phyloP scores from a whole-genome alignment of 2,113 vertebrate genomes.

The Brachyistius frenatus region DNA sequence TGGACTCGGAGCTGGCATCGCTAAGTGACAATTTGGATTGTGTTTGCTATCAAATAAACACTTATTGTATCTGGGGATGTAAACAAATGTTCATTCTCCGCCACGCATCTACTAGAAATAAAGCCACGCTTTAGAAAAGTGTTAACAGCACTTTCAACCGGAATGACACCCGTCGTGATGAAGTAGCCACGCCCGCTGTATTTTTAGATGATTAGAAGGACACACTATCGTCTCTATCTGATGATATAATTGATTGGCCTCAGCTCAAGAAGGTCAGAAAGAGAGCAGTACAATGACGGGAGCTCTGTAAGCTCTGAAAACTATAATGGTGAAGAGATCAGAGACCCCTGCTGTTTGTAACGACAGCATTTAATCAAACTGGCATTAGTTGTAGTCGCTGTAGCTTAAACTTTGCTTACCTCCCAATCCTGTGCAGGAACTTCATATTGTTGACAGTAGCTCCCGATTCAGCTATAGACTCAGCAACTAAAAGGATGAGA shows the following conservation, averaged over 20 bases:
- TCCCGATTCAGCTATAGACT: slow-evolving; percentile 72
- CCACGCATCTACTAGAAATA: slow-evolving; percentile 56
- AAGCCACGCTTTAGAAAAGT: slow-evolving; percentile 24
- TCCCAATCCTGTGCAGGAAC: slow-evolving; percentile 72
- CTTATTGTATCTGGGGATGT: slow-evolving; percentile 70
- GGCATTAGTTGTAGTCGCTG: slow-evolving; percentile 78
- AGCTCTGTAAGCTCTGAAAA: slow-evolving; percentile 47
- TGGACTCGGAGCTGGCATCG: slow-evolving; percentile 68
- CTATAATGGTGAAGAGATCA: slow-evolving; percentile 69
- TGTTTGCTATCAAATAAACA: slow-evolving; percentile 78
- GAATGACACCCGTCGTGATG: slow-evolving; percentile 19
- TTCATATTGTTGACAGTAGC: slow-evolving; percentile 78
- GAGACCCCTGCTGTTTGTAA: slow-evolving; percentile 78
- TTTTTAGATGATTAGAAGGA: slow-evolving; percentile 15
- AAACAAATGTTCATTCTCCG: slow-evolving; percentile 65
- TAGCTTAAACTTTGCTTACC: slow-evolving; percentile 80
- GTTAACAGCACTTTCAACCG: slow-evolving; percentile 4
- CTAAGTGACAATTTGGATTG: slow-evolving; percentile 73
- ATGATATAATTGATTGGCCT: slow-evolving; percentile 49
- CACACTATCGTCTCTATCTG: slow-evolving; percentile 23
- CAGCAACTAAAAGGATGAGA: slow-evolving; percentile 84
- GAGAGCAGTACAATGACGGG: slow-evolving; percentile 43
- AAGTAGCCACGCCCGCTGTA: background rate
- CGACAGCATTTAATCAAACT: slow-evolving; percentile 81
- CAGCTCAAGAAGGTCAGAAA: slow-evolving; percentile 53